phyloP scores from a whole-genome alignment of 2,113 vertebrate genomes.

The Thunnus maccoyii region DNA sequence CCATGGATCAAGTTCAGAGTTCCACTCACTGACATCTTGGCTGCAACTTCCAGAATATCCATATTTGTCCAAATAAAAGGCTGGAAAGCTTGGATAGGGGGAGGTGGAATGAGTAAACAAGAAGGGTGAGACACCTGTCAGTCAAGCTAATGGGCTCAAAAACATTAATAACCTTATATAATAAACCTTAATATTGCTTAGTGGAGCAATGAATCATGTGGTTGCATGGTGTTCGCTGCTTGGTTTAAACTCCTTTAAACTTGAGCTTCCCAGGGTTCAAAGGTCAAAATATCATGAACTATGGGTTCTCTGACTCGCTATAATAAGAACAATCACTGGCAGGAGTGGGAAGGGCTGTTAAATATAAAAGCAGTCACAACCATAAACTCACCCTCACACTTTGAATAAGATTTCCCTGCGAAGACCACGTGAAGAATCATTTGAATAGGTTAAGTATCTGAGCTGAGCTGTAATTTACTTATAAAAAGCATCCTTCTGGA shows the following conservation, averaged over 20 bases:
- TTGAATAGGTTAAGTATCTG: not conserved
- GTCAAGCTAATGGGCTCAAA: too few relatives aligned
- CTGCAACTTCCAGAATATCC: too few relatives aligned
- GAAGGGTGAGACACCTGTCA: too few relatives aligned
- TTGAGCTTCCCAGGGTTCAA: not conserved
- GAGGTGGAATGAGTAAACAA: too few relatives aligned
- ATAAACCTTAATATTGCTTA: too few relatives aligned
- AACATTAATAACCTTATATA: too few relatives aligned
- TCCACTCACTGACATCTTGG: too few relatives aligned
- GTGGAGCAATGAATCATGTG: not conserved
- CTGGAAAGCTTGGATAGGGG: too few relatives aligned
- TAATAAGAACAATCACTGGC: not conserved
- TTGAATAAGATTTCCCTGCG: slow-evolving; percentile 3
- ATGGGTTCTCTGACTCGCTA: not conserved
- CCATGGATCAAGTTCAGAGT: too few relatives aligned
- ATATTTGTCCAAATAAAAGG: too few relatives aligned
- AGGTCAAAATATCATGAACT: not conserved
- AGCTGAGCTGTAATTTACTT: not conserved
- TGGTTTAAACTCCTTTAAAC: not conserved
- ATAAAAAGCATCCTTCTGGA: not conserved
- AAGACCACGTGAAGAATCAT: not conserved
- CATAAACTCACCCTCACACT: not conserved
- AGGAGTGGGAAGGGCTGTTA: not conserved
- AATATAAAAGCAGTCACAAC: not conserved
- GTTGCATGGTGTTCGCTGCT: not conserved